phyloP scores from a whole-genome alignment of 2,888 invertebrate genomes.

The Dolichopus griseipennis region DNA sequence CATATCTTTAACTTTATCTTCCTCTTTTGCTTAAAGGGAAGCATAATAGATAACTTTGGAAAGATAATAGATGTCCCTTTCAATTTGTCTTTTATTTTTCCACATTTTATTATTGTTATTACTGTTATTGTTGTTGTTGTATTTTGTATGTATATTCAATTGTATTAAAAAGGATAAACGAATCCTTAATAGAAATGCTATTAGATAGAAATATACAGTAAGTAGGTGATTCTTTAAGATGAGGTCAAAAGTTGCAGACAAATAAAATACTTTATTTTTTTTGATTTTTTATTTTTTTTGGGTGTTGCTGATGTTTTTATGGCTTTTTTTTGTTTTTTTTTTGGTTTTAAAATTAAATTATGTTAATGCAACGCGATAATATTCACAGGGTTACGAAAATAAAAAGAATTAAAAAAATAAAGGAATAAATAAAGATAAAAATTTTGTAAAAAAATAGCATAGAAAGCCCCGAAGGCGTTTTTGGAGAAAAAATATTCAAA shows the following conservation, averaged over 20 bases:
- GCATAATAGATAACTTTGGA: not conserved
- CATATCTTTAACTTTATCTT: not conserved
- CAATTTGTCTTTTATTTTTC: not conserved
- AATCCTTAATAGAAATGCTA: not conserved
- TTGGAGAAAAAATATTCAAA: no score
- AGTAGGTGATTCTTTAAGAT: not conserved
- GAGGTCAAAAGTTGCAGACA: not conserved
- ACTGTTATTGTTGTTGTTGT: no score
- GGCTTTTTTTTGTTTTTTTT: no score
- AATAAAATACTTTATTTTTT: not conserved
- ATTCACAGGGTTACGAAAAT: not conserved
- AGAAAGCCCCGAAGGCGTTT: no score
- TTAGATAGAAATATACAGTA: not conserved
- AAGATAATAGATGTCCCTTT: not conserved
- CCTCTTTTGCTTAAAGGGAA: not conserved
- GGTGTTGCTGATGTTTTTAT: no score
- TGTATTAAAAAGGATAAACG: not conserved
- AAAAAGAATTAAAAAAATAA: not conserved
- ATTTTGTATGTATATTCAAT: not conserved
- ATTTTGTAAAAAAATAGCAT: no score
- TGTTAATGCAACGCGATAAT: conserved; percentile 3
- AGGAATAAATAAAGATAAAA: no score
- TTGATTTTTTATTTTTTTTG: no score
- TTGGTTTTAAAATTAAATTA: not conserved
- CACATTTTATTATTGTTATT: no score